These are phyloP conservation scores for Sphaeridia pumilis DNA, from an alignment of 2,888 invertebrate species.

Conservation along the genomic window DNA sequence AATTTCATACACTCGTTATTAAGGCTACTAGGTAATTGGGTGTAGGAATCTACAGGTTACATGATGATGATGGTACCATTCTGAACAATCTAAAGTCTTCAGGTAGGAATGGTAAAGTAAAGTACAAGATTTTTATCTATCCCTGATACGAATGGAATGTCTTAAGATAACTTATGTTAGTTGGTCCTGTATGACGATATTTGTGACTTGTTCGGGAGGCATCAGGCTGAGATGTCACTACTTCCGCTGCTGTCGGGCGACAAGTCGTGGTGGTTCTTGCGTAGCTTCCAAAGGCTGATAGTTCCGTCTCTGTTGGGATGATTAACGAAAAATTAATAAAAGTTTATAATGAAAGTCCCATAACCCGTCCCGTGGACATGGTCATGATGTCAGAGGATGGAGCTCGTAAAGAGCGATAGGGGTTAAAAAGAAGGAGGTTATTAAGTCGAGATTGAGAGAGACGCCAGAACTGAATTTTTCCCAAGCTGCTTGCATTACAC, in stretches of 20 bases:
- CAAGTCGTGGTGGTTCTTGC: not conserved
- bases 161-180: no score
- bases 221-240: constrained; percentile 10
- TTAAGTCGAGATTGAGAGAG: constrained; percentile 14
- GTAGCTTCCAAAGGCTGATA: constrained; percentile 9
- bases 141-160: no score
- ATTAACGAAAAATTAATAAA: no score
- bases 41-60: no score
- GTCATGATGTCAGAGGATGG: constrained; percentile 20
- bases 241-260: constrained; percentile 1
- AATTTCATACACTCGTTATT: no score
- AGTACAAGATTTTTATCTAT: no score
- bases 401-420: not conserved
- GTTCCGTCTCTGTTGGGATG: constrained; percentile 8
- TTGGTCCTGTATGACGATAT: no score
- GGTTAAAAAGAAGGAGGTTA: constrained; percentile 8
- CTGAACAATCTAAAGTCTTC: no score
- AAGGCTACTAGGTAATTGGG: no score
- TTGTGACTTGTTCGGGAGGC: no score
- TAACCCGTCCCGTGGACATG: constrained; percentile 20
- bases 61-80: no score
- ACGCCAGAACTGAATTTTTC: constrained; percentile 18
- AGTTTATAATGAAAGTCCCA: constrained; percentile 13
- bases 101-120: no score
- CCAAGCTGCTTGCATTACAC: constrained; percentile 17